Evolutionary conservation across 2,113 vertebrate species (phyloP).

Genomic region (Ctenodactylus gundi): DNA sequence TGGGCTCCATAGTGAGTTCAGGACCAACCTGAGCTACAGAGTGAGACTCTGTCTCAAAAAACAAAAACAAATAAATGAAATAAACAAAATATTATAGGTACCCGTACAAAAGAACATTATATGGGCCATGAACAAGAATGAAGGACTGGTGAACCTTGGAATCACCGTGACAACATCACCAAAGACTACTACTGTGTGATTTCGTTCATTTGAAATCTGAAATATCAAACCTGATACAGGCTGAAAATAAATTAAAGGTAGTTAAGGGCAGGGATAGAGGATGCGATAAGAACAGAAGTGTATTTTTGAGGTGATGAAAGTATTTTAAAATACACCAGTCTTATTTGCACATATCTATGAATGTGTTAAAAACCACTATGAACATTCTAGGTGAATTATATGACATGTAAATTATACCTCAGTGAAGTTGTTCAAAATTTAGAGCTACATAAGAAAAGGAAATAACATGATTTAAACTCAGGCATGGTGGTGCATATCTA

Average conservation of each 20-base stretch:
- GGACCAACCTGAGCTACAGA: too few relatives aligned
- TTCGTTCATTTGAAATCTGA: slow-evolving; percentile 49
- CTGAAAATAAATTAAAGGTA: not conserved
- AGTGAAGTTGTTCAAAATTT: not conserved
- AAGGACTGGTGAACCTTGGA: not conserved
- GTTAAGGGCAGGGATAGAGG: not conserved
- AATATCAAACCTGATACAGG: too few relatives aligned
- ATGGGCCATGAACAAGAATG: not conserved
- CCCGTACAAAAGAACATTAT: not conserved
- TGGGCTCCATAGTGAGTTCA: too few relatives aligned
- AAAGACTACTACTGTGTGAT: not conserved
- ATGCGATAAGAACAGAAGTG: not conserved
- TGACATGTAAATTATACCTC: not conserved
- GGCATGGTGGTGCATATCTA: not conserved
- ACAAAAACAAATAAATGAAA: too few relatives aligned
- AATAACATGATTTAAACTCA: not conserved
- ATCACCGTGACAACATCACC: not conserved
- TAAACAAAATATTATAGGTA: too few relatives aligned
- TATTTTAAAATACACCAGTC: not conserved
- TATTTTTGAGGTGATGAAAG: not conserved
- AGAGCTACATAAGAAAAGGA: not conserved
- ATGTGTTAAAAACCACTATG: not conserved
- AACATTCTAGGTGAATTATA: not conserved
- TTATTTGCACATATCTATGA: not conserved
- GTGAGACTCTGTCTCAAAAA: too few relatives aligned